Base-by-base conservation (phyloP, 1,140 invertebrate genomes). In the Diorhabda carinulata region DNA sequence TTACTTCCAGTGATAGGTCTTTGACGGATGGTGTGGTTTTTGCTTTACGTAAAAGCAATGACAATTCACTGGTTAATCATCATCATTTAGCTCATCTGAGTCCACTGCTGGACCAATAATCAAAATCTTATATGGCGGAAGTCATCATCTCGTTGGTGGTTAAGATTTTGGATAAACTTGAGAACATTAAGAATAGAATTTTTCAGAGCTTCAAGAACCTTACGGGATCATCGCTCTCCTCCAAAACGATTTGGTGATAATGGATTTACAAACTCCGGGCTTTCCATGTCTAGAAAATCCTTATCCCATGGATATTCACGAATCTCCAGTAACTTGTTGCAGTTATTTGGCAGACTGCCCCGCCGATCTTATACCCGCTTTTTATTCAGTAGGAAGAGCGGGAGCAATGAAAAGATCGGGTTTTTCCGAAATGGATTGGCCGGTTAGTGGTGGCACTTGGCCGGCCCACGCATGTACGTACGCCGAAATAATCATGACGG, bases 201-300 rank as follows among this genome's bases (percentile, higher is more conserved):
- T 77, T 84, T 65, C 85, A 97, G 97, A 98, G 82, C 91, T 93
- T 81, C 94, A 96, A 84, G 97, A 99, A 81, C 97, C 98, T 61
- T 97, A 97, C 83, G 96, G 95, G 74, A 93, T 99, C 79, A 94
- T 98, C 76, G 97, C 98, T 74, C 86, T 99, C 69, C 88, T 99
- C 73, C 95, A 97, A 84, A 97, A 97, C 86, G 98, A 99, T 84
- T 87, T 99, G 78, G 96, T 99, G 77, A 92, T 99, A 72, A 96
- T 99, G 81, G 98, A 99, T 85, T 87, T 99, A 75, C 88, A 92
- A 79, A 92, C 93, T 57, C 88, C 90, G 61, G 97, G 97, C 78
- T 99, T 98, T 86, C 97, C 98, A 9, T 98, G 96, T 83, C 98
- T 98, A 85, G 96, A 99, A 83, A 98, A 98, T 86, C 98, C 97